A percentile compares a stretch with the other conserved stretches of the same genome.
Conservation (phyloP, 2,797 vertebrate species). For the Yasuhikotakia modesta region DNA sequence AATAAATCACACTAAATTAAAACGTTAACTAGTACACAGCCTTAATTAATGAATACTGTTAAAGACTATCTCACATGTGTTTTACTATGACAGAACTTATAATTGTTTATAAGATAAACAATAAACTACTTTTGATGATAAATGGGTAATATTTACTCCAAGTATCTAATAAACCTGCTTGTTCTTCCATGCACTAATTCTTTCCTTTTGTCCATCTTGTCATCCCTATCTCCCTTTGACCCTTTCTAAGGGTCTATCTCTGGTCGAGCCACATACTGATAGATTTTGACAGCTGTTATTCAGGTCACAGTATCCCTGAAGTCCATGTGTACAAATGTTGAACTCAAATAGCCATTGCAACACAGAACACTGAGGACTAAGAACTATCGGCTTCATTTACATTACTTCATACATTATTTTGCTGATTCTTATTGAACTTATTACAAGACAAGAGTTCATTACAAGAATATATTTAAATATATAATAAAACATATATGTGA, state of each 20-base stretch:
- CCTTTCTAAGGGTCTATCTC: slow-evolving; percentile 33
- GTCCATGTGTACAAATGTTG: slow-evolving; percentile 50
- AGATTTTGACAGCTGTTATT: slow-evolving; percentile 53
- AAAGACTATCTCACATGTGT: background rate
- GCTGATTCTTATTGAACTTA: background rate
- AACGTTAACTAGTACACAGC: background rate
- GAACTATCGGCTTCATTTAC: slow-evolving; percentile 4
- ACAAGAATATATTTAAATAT: background rate
- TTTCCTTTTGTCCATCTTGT: slow-evolving; percentile 13
- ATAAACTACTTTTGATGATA: background rate
- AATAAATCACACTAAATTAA: background rate
- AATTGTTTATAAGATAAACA: background rate
- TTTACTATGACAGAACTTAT: background rate
- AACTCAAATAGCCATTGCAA: slow-evolving; percentile 49
- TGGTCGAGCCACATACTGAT: slow-evolving; percentile 36
- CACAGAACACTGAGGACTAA: slow-evolving; percentile 39
- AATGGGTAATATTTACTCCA: slow-evolving; percentile 8
- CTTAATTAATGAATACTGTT: background rate
- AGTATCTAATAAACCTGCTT: background rate
- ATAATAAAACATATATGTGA: no score
- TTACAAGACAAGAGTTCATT: background rate
- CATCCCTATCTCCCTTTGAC: slow-evolving; percentile 33
- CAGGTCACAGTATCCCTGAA: slow-evolving; percentile 51
- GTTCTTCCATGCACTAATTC: background rate
- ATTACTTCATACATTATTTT: background rate